These are phyloP conservation scores for Timema podura DNA, from an alignment of 2,888 invertebrate species.

Conservation along the genomic window DNA sequence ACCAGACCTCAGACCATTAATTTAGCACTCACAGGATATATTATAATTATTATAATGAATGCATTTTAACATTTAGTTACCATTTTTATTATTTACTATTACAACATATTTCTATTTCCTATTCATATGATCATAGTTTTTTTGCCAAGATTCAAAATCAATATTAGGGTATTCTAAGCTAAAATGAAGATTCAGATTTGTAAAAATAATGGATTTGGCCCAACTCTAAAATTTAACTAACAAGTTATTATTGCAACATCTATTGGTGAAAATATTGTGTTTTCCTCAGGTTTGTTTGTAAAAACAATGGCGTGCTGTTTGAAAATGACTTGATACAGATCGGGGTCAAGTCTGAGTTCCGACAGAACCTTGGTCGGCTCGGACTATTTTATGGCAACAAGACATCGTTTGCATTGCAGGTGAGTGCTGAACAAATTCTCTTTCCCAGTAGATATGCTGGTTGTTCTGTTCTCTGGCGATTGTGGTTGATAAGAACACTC, in stretches of 20 bases:
- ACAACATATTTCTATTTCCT: too few species aligned
- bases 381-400: slow-evolving; percentile 98
- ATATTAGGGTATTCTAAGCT: not conserved
- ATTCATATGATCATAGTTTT: too few species aligned
- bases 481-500: too few species aligned
- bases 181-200: too few species aligned
- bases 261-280: not conserved
- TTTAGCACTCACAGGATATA: too few species aligned
- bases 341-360: slow-evolving; percentile 94
- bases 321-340: slow-evolving; percentile 98
- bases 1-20: too few species aligned
- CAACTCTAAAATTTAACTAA: not conserved
- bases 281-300: slow-evolving; percentile 73
- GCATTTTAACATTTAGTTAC: too few species aligned
- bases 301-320: slow-evolving; percentile 97
- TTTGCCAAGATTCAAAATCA: not conserved
- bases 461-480: too few species aligned
- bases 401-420: slow-evolving; percentile 75
- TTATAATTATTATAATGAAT: too few species aligned
- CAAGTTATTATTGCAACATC: not conserved
- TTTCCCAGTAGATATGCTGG: not conserved
- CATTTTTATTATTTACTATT: too few species aligned
- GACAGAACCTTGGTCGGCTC: slow-evolving; percentile 92
- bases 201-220: not conserved
- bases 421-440: slow-evolving; percentile 31